A percentile compares a stretch with the other conserved stretches of the same genome.
Evolutionary conservation across 2,888 invertebrate genomes (phyloP).

Genomic region (Mimas tiliae): DNA sequence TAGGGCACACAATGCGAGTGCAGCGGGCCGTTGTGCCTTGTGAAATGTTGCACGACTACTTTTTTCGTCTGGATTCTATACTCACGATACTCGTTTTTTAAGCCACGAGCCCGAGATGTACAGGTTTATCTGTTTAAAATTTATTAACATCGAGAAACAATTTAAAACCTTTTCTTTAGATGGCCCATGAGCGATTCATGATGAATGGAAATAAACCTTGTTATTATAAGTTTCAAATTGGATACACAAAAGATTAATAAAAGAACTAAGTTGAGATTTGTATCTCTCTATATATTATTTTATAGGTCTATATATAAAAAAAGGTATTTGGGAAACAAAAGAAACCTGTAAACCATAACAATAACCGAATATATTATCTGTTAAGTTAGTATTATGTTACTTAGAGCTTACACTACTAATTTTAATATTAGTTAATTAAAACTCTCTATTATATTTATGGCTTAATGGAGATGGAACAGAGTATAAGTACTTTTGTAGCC

Average conservation of each 20-base stretch:
- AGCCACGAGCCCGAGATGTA: constrained; percentile 82
- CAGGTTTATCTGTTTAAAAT: constrained; percentile 85
- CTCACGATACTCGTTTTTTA: constrained; percentile 82
- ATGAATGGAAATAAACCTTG: constrained; percentile 68
- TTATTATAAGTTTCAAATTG: constrained; percentile 23
- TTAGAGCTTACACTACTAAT: too few species aligned
- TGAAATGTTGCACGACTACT: constrained; percentile 85
- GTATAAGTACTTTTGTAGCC: too few species aligned
- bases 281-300: not conserved
- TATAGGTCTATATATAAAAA: too few species aligned
- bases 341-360: too few species aligned
- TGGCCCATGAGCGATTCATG: constrained; percentile 73
- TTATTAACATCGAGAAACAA: constrained; percentile 85
- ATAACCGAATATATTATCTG: too few species aligned
- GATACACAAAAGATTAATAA: constrained; percentile 12
- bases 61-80: constrained; percentile 84
- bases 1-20: constrained; percentile 81
- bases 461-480: too few species aligned
- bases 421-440: too few species aligned
- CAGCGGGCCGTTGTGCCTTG: constrained; percentile 83
- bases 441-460: too few species aligned
- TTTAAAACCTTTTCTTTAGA: constrained; percentile 81
- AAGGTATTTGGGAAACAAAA: too few species aligned
- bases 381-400: too few species aligned
- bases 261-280: not conserved